phyloP scores from a whole-genome alignment of 2,113 vertebrate genomes.

The Pteruthius melanotis region DNA sequence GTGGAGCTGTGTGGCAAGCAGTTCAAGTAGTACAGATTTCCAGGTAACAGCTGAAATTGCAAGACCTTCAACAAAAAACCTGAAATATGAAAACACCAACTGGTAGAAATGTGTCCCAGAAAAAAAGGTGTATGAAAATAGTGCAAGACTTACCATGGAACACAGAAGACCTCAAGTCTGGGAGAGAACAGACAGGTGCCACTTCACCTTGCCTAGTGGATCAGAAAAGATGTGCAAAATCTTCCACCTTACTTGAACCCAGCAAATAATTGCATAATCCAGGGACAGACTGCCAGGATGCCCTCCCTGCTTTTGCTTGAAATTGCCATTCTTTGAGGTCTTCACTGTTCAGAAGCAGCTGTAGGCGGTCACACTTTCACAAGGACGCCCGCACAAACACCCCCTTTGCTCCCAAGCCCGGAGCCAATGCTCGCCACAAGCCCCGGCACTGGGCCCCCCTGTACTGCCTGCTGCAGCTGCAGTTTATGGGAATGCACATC shows the following conservation, averaged over 20 bases:
- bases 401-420: neutral
- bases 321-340: slow-evolving; percentile 19
- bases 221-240: slow-evolving; percentile 53
- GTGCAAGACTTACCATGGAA: slow-evolving; percentile 86
- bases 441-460: neutral
- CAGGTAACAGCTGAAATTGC: slow-evolving; percentile 67
- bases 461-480: slow-evolving; percentile 15
- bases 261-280: slow-evolving; percentile 25
- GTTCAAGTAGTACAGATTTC: slow-evolving; percentile 76
- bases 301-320: slow-evolving; percentile 40
- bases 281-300: slow-evolving; percentile 31
- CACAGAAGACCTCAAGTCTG: slow-evolving; percentile 82
- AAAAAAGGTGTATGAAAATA: slow-evolving; percentile 75
- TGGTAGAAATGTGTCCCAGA: slow-evolving; percentile 69
- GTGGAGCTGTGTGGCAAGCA: slow-evolving; percentile 39
- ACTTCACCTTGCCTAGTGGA: slow-evolving; percentile 25
- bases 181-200: slow-evolving; percentile 21
- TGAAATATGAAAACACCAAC: slow-evolving; percentile 45
- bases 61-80: slow-evolving; percentile 62
- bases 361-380: neutral
- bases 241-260: slow-evolving; percentile 11
- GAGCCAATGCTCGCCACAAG: neutral
- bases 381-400: neutral
- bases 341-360: slow-evolving; percentile 67
- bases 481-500: neutral